Conservation (phyloP, 2,113 vertebrate genomes). For the Ginglymostoma cirratum region DNA sequence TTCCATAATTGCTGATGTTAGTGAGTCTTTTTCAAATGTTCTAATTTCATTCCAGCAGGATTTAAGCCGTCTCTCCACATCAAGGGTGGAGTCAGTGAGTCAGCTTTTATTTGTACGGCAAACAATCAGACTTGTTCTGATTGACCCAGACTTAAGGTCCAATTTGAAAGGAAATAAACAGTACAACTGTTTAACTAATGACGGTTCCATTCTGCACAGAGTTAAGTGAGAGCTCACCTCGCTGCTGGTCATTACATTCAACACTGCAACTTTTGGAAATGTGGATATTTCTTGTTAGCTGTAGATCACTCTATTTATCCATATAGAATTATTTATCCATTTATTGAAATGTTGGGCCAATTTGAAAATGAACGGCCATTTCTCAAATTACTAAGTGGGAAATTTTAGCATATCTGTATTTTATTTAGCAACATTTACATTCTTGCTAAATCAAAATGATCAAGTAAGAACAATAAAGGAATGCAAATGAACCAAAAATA, state of each 20-base stretch:
- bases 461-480: neutral
- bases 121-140: neutral
- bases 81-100: neutral
- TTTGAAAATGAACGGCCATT: neutral
- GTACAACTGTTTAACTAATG: neutral
- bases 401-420: neutral
- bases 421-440: neutral
- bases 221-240: neutral
- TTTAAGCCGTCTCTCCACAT: neutral
- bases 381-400: neutral
- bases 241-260: neutral
- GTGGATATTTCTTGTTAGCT: neutral
- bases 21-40: neutral
- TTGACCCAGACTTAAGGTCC: neutral
- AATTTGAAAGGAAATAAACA: neutral
- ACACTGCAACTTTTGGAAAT: neutral
- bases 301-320: neutral
- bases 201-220: neutral
- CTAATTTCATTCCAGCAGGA: neutral
- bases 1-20: slow-evolving; percentile 12
- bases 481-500: neutral
- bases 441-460: neutral
- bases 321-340: neutral
- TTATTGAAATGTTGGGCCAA: neutral
- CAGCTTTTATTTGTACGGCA: neutral